Evolutionary conservation across 2,113 vertebrate species (phyloP), one percentile per base, ranked within the genome.

Genomic region (Melanerpes formicivorus): DNA sequence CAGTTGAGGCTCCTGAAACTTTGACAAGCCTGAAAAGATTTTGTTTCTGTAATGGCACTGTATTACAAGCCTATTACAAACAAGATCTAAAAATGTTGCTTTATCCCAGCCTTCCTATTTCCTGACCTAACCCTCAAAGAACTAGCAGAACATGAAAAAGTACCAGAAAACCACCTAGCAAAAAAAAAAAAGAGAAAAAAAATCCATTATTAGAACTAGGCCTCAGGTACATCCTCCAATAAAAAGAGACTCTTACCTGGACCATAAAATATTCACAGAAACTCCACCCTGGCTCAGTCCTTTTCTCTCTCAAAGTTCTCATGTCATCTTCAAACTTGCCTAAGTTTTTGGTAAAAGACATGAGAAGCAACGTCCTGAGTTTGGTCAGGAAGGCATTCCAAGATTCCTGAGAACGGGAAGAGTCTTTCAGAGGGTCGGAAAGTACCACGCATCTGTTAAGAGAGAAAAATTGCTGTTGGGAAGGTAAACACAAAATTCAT

Each of bases 221-320:
- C 70, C 48, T 30, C 21, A 8, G 70, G 19, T 19, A 44, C 6
- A 76, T 60, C 59, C 46, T 52, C 67, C n/a, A 85, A 0, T 26
- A 70, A 58, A 60, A 58, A 65, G 6, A 59, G 25, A 37, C 18
- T 84, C 40, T 55, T 95, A 99, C 99, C 99, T 99, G 99, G 59
- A 99, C 99, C 99, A 99, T 99, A 97, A 99, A 99, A 96, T 99
- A 99, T 77, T 99, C 98, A 73, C 99, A 99, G 97, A 99, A 99
- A 97, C 99, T 99, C 99, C 99, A 99, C 76, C 99, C 99, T 1
- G 99, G 99, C 96, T 99, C 99, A 0, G 99, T 99, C 92, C 99
- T 98, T 95, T 99, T 99, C 97, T 99, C 99, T 72, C 99, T 94
- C 95, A 99, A 97, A 13, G 99, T 99, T 34, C 99, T 98, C 99